Percentiles rank a stretch among this genome's conserved stretches.
phyloP scores from a whole-genome alignment of 2,888 invertebrate species.

The Lathronympha strigana region DNA sequence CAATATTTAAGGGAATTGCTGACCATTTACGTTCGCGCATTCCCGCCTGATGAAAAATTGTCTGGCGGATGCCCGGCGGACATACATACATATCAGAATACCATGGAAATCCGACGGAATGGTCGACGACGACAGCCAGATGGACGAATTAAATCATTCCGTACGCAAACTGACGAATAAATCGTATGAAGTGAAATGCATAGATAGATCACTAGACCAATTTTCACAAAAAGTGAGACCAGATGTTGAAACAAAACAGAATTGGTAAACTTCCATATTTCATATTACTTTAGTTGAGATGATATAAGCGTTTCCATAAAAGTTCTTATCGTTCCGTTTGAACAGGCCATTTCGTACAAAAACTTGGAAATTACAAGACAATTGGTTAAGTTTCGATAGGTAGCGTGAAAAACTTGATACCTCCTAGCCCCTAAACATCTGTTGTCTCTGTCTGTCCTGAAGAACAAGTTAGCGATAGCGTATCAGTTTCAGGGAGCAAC shows the following conservation, averaged over 20 bases:
- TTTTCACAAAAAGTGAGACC: slow-evolving; percentile 2
- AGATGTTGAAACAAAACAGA: slow-evolving; percentile 6
- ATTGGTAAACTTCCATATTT: slow-evolving; percentile 11
- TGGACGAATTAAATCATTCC: too few relatives aligned
- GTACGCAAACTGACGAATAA: too few relatives aligned
- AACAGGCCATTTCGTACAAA: slow-evolving; percentile 6
- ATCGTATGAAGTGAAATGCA: too few relatives aligned
- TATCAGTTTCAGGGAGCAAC: neutral
- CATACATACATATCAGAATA: too few relatives aligned
- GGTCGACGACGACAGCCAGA: too few relatives aligned
- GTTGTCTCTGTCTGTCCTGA: slow-evolving; percentile 21
- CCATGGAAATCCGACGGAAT: too few relatives aligned
- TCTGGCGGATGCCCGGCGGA: too few relatives aligned
- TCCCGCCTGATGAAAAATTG: too few relatives aligned
- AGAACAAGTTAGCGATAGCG: slow-evolving; percentile 15
- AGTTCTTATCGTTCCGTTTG: slow-evolving; percentile 4
- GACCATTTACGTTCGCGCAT: too few relatives aligned
- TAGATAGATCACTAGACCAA: neutral
- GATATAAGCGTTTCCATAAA: neutral
- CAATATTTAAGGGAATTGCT: too few relatives aligned
- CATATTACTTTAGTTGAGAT: slow-evolving; percentile 5
- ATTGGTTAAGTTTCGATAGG: slow-evolving; percentile 34
- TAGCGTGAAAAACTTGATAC: slow-evolving; percentile 35
- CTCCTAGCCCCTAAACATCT: slow-evolving; percentile 3
- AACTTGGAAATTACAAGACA: slow-evolving; percentile 38